Conservation (phyloP, 1,140 invertebrate species). For the Teleogryllus occipitalis region DNA sequence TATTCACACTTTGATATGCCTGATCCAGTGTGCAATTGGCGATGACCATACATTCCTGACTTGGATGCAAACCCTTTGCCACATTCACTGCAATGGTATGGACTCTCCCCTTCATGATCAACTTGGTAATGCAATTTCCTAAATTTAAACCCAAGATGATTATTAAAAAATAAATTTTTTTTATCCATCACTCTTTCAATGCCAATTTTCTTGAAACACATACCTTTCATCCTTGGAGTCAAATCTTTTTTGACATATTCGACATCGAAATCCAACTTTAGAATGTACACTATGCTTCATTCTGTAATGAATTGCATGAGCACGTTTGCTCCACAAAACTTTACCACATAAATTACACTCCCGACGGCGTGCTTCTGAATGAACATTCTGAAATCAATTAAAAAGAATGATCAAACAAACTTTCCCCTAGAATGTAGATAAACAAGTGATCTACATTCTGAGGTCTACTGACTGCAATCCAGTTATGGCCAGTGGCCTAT, state of each 20-base stretch:
- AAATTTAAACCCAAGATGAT: neutral
- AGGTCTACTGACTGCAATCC: no score
- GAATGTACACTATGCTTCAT: constrained; percentile 27
- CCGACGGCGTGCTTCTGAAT: constrained; percentile 15
- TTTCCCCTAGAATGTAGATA: neutral
- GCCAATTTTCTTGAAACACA: neutral
- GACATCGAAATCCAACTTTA: constrained; percentile 28
- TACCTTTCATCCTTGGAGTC: constrained; percentile 28
- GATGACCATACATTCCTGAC: constrained; percentile 30
- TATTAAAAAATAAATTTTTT: neutral
- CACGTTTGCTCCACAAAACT: constrained; percentile 25
- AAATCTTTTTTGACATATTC: constrained; percentile 28
- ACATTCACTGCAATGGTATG: constrained; percentile 28
- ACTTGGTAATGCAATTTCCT: constrained; percentile 28
- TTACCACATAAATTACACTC: constrained; percentile 27
- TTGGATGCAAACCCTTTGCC: constrained; percentile 30
- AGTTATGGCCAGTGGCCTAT: no score
- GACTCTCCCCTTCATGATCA: constrained; percentile 26
- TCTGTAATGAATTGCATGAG: constrained; percentile 25
- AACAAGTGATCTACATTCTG: neutral
- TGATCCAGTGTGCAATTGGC: constrained; percentile 28
- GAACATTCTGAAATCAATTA: constrained; percentile 24
- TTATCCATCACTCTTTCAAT: neutral
- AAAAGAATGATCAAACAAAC: neutral
- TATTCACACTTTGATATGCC: constrained; percentile 26